Evolutionary conservation across 2,888 invertebrate genomes (phyloP).

Genomic region (Cantharis lateralis): DNA sequence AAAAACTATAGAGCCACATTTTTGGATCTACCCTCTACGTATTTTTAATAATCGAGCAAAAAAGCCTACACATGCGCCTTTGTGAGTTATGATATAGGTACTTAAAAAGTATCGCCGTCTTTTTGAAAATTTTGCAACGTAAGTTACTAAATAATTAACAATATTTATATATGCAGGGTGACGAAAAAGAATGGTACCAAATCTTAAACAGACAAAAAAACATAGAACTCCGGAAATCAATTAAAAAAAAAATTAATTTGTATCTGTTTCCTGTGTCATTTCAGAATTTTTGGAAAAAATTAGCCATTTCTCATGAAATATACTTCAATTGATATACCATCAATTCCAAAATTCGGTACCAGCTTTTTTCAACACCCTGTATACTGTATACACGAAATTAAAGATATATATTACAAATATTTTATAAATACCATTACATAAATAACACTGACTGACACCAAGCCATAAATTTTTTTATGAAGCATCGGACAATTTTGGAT

Average conservation of each 20-base stretch:
- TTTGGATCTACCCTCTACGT: not conserved
- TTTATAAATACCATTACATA: not conserved
- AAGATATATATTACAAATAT: not conserved
- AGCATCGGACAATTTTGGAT: not conserved
- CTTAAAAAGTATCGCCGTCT: not conserved
- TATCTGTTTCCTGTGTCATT: no score
- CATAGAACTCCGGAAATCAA: no score
- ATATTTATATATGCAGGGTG: not conserved
- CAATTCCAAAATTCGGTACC: no score
- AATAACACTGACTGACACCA: not conserved
- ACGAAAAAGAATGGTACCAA: no score
- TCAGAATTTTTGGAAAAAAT: no score
- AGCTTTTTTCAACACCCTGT: no score
- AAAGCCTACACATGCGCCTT: not conserved
- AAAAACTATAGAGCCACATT: not conserved
- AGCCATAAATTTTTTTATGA: not conserved
- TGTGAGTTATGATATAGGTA: not conserved
- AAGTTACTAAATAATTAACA: not conserved
- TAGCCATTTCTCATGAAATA: no score
- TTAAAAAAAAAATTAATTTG: no score
- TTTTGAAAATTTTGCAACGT: not conserved
- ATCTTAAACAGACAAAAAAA: no score
- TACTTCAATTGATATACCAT: no score
- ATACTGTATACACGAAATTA: not conserved
- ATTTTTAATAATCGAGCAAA: not conserved